Base-by-base conservation (phyloP, 2,113 vertebrate genomes). In the Pseudorhombus dupliciocellatus region DNA sequence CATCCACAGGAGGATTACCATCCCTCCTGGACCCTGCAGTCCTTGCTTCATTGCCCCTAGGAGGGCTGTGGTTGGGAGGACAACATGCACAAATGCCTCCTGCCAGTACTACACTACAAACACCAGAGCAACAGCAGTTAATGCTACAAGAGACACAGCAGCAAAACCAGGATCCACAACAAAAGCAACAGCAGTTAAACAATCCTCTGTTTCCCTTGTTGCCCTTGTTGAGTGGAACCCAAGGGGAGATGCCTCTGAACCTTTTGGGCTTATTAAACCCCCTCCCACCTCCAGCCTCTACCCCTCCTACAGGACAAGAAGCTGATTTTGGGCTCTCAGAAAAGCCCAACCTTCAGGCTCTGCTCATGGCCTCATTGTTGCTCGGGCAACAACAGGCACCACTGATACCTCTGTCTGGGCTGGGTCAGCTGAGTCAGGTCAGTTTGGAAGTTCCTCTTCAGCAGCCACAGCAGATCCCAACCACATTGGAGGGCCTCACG, bases 291-390 rank as follows among this genome's bases (percentile, higher is more conserved):
- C 62, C 88, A 2, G 70, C 74, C 16, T 80, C 88, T 55, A 59
- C 73, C 16, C 51, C 74, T 21, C 59, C 77, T 65, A 71, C 80
- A 31, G 88, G 85, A 62, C 87, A 88, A 63, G 90, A 90, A 55
- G 66, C 79, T 26, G 93, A 93, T 51, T 79, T 92, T n/a, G 87
- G 80, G 22, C 57, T 79, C 22, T 63, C 44, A 18, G 93, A 94
- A 40, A 94, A 93, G 74, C 79, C 88, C 1, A 89, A 85, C 57
- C 87, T 93, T 12, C 93, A 94, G 54, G 87, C 92, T 51, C 75
- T 94, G 14, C 90, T 94, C 22, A 93, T 93, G 92, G 94, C 95
- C 2, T 95, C 95, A 42, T 85, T 96, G 90, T 89, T 96, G 24
- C 90, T 93, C 0, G 91, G 91, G 53, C 95, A 91, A 67, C 94